Percentiles rank a stretch among this genome's conserved stretches.
These are phyloP conservation scores for Pogonomyrmex barbatus DNA, from an alignment of 1,140 invertebrate genomes.

Conservation along the genomic window DNA sequence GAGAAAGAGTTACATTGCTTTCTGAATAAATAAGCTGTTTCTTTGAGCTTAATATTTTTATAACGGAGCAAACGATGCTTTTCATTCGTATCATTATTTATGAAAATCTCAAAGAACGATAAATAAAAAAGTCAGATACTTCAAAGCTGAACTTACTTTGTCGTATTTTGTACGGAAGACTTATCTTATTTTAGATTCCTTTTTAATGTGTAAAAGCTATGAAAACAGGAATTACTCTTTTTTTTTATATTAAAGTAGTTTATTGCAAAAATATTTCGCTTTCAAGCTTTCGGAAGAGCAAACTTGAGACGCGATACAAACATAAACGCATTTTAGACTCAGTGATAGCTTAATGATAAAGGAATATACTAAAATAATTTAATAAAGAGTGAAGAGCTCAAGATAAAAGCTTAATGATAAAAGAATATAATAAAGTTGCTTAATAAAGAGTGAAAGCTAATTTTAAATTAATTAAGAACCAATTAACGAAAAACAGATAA, in stretches of 20 bases:
- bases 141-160: background rate
- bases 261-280: background rate
- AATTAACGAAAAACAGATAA: too few relatives aligned
- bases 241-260: background rate
- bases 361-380: too few relatives aligned
- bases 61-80: background rate
- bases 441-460: too few relatives aligned
- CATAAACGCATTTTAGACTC: too few relatives aligned
- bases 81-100: background rate
- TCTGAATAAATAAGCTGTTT: conserved; percentile 11
- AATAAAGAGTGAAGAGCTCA: too few relatives aligned
- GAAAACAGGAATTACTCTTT: background rate
- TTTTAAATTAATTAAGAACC: background rate
- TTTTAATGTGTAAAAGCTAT: too few relatives aligned
- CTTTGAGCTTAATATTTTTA: conserved; percentile 27
- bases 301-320: too few relatives aligned
- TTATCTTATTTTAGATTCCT: background rate
- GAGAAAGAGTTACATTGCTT: background rate
- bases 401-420: too few relatives aligned
- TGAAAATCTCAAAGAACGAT: background rate
- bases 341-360: too few relatives aligned
- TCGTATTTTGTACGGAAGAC: background rate
- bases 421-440: too few relatives aligned
- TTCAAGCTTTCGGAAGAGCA: background rate
- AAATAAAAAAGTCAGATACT: background rate